Percentiles rank a stretch among this genome's conserved stretches.
Evolutionary conservation across 1,140 invertebrate genomes (phyloP).

Genomic region (Brachionus rotundiformis): DNA sequence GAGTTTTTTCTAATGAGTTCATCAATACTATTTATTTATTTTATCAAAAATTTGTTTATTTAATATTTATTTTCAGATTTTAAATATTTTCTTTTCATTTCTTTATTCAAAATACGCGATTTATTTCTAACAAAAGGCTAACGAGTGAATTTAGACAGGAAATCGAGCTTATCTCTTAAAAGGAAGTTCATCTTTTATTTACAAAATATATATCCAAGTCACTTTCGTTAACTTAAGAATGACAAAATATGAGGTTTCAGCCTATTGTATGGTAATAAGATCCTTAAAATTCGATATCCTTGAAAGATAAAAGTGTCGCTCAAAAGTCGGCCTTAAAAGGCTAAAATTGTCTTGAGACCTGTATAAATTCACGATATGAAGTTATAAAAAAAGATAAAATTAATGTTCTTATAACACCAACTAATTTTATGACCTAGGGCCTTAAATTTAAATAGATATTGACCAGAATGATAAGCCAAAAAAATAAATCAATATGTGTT

Average conservation of each 20-base stretch:
- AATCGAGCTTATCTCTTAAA: slow-evolving; percentile 8
- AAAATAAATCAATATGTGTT: background rate
- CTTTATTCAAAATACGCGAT: background rate
- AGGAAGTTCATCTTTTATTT: slow-evolving; percentile 15
- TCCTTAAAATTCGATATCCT: slow-evolving; percentile 3
- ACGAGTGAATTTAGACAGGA: background rate
- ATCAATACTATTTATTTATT: slow-evolving; percentile 22
- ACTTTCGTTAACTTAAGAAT: background rate
- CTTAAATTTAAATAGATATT: background rate
- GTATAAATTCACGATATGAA: background rate
- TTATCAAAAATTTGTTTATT: slow-evolving; percentile 11
- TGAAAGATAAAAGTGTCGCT: background rate
- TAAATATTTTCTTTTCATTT: slow-evolving; percentile 22
- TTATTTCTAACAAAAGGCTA: background rate
- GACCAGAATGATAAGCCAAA: slow-evolving; percentile 1
- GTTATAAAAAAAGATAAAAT: no score
- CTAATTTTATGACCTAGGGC: background rate
- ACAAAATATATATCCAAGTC: background rate
- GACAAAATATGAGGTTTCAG: background rate
- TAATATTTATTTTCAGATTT: slow-evolving; percentile 17
- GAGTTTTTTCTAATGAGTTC: background rate
- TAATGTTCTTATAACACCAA: no score
- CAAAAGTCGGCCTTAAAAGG: background rate
- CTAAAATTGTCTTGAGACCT: background rate
- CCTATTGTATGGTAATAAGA: background rate